A percentile compares a stretch with the other conserved stretches of the same genome.
phyloP scores from a whole-genome alignment of 2,797 vertebrate genomes.

The Myioborus melanocephalus region DNA sequence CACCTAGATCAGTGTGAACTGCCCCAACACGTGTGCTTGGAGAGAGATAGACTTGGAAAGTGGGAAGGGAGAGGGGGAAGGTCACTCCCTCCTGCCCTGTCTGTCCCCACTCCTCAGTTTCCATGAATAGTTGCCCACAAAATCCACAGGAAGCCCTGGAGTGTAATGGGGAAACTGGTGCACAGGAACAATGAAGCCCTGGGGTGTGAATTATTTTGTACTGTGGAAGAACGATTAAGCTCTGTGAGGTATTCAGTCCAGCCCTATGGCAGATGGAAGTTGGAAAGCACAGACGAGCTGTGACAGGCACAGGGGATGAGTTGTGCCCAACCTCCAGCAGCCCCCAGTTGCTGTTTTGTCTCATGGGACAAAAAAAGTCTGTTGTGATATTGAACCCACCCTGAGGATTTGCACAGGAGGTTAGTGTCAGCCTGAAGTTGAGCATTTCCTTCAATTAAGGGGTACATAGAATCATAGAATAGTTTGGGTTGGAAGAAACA shows the following conservation, averaged over 20 bases:
- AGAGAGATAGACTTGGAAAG: not conserved
- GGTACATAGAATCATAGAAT: not conserved
- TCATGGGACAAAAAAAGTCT: not conserved
- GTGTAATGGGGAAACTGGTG: not conserved
- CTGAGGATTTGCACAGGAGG: not conserved
- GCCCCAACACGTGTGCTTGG: not conserved
- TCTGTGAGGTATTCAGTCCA: not conserved
- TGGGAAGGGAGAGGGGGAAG: not conserved
- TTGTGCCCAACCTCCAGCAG: rapidly evolving
- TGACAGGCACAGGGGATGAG: not conserved
- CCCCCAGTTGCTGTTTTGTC: not conserved
- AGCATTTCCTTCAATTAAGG: not conserved
- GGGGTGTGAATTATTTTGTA: not conserved
- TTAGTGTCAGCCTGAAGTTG: not conserved
- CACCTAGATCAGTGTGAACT: not conserved
- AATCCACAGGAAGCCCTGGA: not conserved
- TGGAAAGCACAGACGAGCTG: rapidly evolving
- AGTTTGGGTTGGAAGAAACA: not conserved
- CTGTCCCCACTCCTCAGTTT: not conserved
- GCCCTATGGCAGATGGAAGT: not conserved
- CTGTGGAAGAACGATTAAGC: slow-evolving; percentile 7
- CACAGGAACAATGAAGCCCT: slow-evolving; percentile 1
- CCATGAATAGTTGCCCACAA: not conserved
- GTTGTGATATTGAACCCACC: not conserved
- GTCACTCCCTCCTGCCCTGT: not conserved